Evolutionary conservation across 1,140 invertebrate genomes (phyloP), one percentile per base, ranked within the genome.

Genomic region (Venturia canescens): DNA sequence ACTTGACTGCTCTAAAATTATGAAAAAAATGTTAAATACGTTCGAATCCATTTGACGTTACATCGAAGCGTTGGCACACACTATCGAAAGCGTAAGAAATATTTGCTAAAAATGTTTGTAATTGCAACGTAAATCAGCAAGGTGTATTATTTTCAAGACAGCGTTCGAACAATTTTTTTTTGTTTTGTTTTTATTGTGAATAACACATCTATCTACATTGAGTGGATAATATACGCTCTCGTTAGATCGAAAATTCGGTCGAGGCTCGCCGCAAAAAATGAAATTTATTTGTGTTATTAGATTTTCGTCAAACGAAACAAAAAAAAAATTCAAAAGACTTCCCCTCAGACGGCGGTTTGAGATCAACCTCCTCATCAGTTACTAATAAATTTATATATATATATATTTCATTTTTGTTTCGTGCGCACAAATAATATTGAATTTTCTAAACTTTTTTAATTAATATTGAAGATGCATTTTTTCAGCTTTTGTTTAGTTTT

Each of bases 141-240:
- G 21, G 60, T 63, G 27, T 26, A 63, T 23, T 26, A 23, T 63
- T 69, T 69, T 21, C 0, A n/a, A n/a, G 29, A 69, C 67, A 69
- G 67, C 67, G 34, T 69, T 69, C 34, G 31, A 29, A 69, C 67
- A 34, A 0, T 34, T 15, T 66, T 38, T 69, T 31, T 13, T 23
- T 69, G 18, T 69, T 67, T 69, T 69, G 4, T 31, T 74, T 74
- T 74, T 74, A 74, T 74, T 74, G 71, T 74, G 71, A 74, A 71
- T 74, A 74, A 74, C 71, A 74, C 71, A 74, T 74, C 71, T 74
- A 53, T 74, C 71, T 74, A 74, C 71, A 74, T 74, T 74, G 71
- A 74, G 71, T 74, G 71, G 71, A 74, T 74, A 74, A 74, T 74
- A 74, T 74, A 74, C n/a, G 38, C 71, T 74, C 71, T 53, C 71